Evolutionary conservation across 2,113 vertebrate species (phyloP).

Genomic region (Sceloporus undulatus): DNA sequence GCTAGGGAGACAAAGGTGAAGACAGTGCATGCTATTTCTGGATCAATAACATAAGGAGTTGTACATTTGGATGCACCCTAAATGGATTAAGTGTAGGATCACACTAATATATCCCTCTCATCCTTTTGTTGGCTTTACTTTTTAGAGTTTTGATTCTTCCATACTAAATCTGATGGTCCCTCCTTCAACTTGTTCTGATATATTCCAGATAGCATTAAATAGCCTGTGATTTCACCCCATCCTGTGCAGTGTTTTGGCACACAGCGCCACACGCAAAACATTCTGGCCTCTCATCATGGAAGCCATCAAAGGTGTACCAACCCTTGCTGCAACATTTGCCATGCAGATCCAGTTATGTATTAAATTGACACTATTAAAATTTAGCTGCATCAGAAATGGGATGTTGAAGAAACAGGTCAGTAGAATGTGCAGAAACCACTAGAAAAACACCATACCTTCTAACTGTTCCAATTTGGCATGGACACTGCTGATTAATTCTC

Average conservation of each 20-base stretch:
- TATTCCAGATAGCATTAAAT: not conserved
- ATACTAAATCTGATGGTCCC: not conserved
- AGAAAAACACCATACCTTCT: not conserved
- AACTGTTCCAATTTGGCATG: not conserved
- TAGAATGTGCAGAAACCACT: no score
- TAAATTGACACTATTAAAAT: not conserved
- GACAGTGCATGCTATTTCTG: not conserved
- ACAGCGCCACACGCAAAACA: no score
- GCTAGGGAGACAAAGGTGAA: not conserved
- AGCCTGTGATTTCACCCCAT: no score
- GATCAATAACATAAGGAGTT: not conserved
- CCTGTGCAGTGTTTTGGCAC: no score
- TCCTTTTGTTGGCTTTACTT: not conserved
- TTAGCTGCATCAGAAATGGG: not conserved
- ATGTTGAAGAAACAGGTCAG: not conserved
- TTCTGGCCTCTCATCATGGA: no score
- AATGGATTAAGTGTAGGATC: not conserved
- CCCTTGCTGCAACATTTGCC: no score
- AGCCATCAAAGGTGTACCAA: no score
- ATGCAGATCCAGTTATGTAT: no score
- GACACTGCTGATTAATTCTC: no score
- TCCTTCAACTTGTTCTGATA: not conserved
- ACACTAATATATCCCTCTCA: no score
- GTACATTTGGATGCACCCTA: not conserved
- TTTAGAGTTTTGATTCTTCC: not conserved